Evolutionary conservation across 1,140 invertebrate species (phyloP), one percentile per base, ranked within the genome.

Genomic region (silkworm (Bombyx mori)): DNA sequence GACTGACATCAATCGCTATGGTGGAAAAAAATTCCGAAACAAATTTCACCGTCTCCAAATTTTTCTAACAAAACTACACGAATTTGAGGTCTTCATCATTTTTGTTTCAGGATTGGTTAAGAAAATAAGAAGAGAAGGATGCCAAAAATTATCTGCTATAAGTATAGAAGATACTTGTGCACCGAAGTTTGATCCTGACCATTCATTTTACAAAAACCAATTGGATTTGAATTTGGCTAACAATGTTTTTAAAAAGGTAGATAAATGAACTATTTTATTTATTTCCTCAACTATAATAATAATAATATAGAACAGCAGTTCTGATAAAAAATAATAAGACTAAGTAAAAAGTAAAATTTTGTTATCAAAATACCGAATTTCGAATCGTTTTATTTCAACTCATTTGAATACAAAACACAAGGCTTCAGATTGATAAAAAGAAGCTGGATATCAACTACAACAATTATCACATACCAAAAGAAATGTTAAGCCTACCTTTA

Each of bases 161-260:
- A 52, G 63, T 10, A 49, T 71, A 9, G 68, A 71, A 8, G 63
- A 66, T 52, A 62, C 60, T 49, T 45, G 62, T 44, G 58, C 63
- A 6, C 59, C 63, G 9, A 54, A 57, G 8, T 71, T 68, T 49
- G 57, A 60, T 35, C 59, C 57, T 10, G 61, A 65, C 9, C 35
- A 56, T n/a, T 22, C 10, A 35, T 8, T 68, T 1, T 71, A 58
- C 54, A 63, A 63, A 48, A 53, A 68, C 8, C 68, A 71, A 44
- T 44, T 71, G 5, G 54, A 63, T 10, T 68, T 68, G 42, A 65
- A 68, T 18, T 52, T 71, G n/a, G 26, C 52, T 7, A 56, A 68
- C 8, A 71, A 71, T 42, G 22, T 68, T 52, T 55, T 65, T 1
- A 67, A 62, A 26, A 63, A 71, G 62, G 68, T 71, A 66, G 10